Percentiles rank a stretch among this genome's conserved stretches.
Conservation (phyloP, 2,797 vertebrate genomes). For the Schizothorax lantsangensis region DNA sequence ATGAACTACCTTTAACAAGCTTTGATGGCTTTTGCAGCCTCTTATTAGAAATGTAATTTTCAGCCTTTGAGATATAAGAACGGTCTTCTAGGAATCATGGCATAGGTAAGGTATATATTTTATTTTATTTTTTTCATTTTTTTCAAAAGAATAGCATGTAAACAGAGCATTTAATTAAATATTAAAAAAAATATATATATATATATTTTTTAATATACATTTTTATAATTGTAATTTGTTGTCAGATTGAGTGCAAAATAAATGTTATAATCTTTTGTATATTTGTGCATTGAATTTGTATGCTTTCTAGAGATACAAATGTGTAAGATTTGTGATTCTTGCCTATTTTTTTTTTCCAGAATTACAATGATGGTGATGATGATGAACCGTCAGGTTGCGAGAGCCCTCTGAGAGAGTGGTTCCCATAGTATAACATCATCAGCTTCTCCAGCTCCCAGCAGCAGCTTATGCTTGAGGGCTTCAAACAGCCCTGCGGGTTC, state of each 20-base stretch:
- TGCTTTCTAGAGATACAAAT: background rate
- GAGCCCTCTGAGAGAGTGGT: slow-evolving; percentile 45
- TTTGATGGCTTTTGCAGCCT: background rate
- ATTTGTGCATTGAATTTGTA: background rate
- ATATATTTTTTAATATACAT: too few relatives aligned
- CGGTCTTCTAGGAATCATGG: background rate
- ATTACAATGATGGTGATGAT: background rate
- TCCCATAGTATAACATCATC: slow-evolving; percentile 66
- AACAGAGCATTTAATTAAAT: background rate
- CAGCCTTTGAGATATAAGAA: background rate
- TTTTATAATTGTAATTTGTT: background rate
- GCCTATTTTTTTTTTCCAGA: background rate
- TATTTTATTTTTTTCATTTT: background rate
- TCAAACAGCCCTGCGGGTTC: slow-evolving; percentile 61
- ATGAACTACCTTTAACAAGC: slow-evolving; percentile 13
- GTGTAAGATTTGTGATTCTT: background rate
- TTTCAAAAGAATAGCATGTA: background rate
- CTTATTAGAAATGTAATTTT: slow-evolving; percentile 1
- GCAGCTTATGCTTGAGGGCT: slow-evolving; percentile 55
- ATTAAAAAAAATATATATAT: too few relatives aligned
- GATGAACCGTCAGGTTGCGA: slow-evolving; percentile 36
- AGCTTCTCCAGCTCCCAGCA: slow-evolving; percentile 59
- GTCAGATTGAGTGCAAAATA: background rate
- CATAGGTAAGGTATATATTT: background rate
- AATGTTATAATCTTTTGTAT: background rate